Evolutionary conservation across 2,113 vertebrate species (phyloP).

Genomic region (Crypturellus undulatus): DNA sequence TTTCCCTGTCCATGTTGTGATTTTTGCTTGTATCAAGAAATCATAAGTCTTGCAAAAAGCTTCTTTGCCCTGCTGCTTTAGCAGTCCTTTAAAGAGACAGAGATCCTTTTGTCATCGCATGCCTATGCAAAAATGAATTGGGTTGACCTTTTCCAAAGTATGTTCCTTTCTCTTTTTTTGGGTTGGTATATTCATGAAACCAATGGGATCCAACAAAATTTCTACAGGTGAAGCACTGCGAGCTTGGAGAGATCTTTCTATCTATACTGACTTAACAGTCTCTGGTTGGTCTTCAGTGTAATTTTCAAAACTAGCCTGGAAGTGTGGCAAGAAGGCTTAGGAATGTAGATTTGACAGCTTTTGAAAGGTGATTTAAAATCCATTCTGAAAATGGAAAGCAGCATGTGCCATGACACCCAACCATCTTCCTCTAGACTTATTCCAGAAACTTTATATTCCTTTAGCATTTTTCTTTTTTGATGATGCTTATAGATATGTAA

Average conservation of each 20-base stretch:
- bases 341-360: neutral
- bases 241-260: neutral
- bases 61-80: neutral
- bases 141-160: neutral
- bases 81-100: neutral
- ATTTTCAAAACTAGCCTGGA: neutral
- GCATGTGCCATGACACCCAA: neutral
- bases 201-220: neutral
- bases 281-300: neutral
- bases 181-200: neutral
- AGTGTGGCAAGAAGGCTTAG: neutral
- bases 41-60: neutral
- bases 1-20: neutral
- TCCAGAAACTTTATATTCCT: neutral
- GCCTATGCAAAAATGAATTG: neutral
- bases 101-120: neutral
- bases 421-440: neutral
- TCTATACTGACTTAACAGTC: neutral
- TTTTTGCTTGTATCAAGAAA: neutral
- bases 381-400: neutral
- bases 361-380: neutral
- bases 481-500: fast-evolving
- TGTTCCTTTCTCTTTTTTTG: neutral
- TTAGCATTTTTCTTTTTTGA: neutral
- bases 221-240: neutral